These are phyloP conservation scores for Potamilus streckersoni DNA, from an alignment of 1,140 invertebrate genomes.

Conservation along the genomic window DNA sequence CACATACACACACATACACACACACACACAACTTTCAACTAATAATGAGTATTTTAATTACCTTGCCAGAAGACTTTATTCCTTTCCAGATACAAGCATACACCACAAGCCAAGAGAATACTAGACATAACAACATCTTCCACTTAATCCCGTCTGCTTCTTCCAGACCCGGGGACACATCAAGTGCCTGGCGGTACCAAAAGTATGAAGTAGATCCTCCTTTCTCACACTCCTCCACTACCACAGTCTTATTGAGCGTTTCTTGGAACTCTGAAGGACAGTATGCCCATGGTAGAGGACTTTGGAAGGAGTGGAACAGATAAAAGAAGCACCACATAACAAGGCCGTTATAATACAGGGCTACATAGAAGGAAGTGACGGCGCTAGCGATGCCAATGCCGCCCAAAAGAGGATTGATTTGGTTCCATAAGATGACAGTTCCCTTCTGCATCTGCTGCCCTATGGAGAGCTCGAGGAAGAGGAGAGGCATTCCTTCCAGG, in stretches of 20 bases:
- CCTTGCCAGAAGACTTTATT: conserved; percentile 94
- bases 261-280: conserved; percentile 71
- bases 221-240: conserved; percentile 51
- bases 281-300: conserved; percentile 89
- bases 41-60: conserved; percentile 51
- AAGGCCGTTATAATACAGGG: conserved; percentile 98
- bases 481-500: conserved; percentile 56
- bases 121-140: conserved; percentile 89
- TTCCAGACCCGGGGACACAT: conserved; percentile 71
- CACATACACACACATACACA: too few relatives aligned
- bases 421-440: conserved; percentile 53
- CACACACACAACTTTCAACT: too few relatives aligned
- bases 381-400: conserved; percentile 97
- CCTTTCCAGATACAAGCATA: conserved; percentile 98
- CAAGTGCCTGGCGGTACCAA: conserved; percentile 58
- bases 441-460: conserved; percentile 54
- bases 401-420: conserved; percentile 53
- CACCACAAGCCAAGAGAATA: conserved; percentile 93
- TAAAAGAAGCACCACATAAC: conserved; percentile 98
- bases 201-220: conserved; percentile 57
- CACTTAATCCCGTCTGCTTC: conserved; percentile 78
- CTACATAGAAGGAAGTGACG: conserved; percentile 96
- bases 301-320: conserved; percentile 71
- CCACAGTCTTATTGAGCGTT: conserved; percentile 34
- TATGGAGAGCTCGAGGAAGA: conserved; percentile 57